Evolutionary conservation across 2,113 vertebrate species (phyloP).

Genomic region (Ctenodactylus gundi): DNA sequence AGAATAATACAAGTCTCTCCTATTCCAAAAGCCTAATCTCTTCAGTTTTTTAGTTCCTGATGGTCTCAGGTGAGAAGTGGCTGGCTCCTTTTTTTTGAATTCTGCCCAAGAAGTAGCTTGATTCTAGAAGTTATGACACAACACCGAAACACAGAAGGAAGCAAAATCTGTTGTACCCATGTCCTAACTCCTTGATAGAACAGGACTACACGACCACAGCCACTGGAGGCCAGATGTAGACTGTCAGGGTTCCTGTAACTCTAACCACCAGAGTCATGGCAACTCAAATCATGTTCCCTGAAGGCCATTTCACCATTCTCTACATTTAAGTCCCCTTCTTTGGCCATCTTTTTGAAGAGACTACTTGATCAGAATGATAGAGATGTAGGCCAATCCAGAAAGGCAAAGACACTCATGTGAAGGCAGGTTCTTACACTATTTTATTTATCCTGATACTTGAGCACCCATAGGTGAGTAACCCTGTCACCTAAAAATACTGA

Average conservation of each 20-base stretch:
- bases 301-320: background rate
- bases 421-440: background rate
- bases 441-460: background rate
- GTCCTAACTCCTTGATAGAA: background rate
- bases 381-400: background rate
- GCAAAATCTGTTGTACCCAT: background rate
- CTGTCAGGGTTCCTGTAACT: background rate
- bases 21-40: constrained; percentile 43
- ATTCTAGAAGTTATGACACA: background rate
- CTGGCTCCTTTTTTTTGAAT: constrained; percentile 21
- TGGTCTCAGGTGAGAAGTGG: constrained; percentile 13
- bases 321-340: background rate
- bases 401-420: background rate
- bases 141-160: background rate
- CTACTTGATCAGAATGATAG: background rate
- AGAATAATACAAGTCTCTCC: constrained; percentile 43
- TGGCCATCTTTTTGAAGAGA: background rate
- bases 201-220: background rate
- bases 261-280: background rate
- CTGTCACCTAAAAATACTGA: background rate
- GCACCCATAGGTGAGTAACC: background rate
- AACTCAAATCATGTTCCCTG: background rate
- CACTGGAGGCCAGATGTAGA: background rate
- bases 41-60: background rate
- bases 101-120: constrained; percentile 31